These are phyloP conservation scores for Pseudomyrmex gracilis DNA, from an alignment of 1,140 invertebrate species.

Conservation along the genomic window DNA sequence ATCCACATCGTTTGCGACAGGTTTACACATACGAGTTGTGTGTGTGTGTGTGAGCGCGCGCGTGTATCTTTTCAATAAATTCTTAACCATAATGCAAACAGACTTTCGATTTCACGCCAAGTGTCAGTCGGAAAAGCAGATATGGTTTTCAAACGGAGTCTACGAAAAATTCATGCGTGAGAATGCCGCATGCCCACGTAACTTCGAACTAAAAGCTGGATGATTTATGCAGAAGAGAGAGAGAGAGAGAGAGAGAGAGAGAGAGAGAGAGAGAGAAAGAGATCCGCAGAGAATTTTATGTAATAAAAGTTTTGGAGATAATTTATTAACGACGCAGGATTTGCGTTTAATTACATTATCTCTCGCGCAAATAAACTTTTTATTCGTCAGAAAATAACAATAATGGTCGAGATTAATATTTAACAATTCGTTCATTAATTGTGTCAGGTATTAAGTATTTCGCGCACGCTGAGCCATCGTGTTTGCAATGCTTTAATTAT, in stretches of 20 bases:
- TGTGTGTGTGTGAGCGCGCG: neutral
- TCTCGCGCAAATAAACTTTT: no score
- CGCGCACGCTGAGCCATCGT: conserved; percentile 42
- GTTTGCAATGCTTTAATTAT: conserved; percentile 61
- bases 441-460: conserved; percentile 51
- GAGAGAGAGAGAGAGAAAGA: no score
- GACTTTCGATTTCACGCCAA: conserved; percentile 59
- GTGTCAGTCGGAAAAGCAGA: conserved; percentile 37
- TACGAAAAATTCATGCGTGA: conserved; percentile 13
- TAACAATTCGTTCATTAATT: conserved; percentile 21
- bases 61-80: conserved; percentile 60
- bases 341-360: neutral
- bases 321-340: neutral
- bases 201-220: neutral
- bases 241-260: no score
- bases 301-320: neutral
- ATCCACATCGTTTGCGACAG: conserved; percentile 63
- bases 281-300: neutral
- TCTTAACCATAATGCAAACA: conserved; percentile 67
- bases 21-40: conserved; percentile 39
- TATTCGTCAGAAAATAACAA: no score
- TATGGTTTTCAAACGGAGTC: conserved; percentile 48
- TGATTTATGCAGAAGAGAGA: neutral
- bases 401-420: neutral
- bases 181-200: neutral